Evolutionary conservation across 1,140 invertebrate species (phyloP), one percentile per base, ranked within the genome.

Genomic region (Zaprionus inermis): DNA sequence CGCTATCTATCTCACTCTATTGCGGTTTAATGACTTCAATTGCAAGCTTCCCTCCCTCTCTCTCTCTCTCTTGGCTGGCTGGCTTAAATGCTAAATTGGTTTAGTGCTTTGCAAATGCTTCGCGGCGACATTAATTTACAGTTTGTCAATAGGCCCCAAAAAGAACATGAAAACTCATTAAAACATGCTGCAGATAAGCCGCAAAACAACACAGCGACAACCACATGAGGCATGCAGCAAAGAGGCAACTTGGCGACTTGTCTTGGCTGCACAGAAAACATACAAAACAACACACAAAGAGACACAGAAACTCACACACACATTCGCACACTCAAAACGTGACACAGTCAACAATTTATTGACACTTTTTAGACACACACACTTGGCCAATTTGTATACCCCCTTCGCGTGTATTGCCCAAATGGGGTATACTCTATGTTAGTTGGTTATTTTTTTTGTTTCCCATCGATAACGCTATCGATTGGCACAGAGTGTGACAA

Each of bases 131-230:
- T 68, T 68, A 60, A 68, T 73, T 74, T 57, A 58, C 72, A 70
- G 65, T 74, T 74, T 70, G 72, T 74, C 58, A 63, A 74, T 74
- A 63, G 49, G 6, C 36, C 22, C 38, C 38, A 16, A 44, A 44
- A 61, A 74, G 72, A 75, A 75, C 72, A 71, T 64, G 72, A 71
- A 70, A 75, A 75, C 67, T 75, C 72, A 75, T 75, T 71, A 75
- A 75, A 75, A 71, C 72, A 70, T 71, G 54, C 67, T 63, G 72
- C 58, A 70, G 72, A 70, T 75, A 75, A 70, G 54, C 54, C 34
- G 20, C 36, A 28, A 58, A 34, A 49, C 36, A 55, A 28, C 18
- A 64, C 5, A n/a, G 2, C 52, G 24, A 38, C 30, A 68, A 7
- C 52, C 30, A 18, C 32, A 65, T 28, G 28, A 49, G 28, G 12